These are phyloP conservation scores for Brachypalpus laphriformis DNA, from an alignment of 2,888 invertebrate genomes.

Conservation along the genomic window DNA sequence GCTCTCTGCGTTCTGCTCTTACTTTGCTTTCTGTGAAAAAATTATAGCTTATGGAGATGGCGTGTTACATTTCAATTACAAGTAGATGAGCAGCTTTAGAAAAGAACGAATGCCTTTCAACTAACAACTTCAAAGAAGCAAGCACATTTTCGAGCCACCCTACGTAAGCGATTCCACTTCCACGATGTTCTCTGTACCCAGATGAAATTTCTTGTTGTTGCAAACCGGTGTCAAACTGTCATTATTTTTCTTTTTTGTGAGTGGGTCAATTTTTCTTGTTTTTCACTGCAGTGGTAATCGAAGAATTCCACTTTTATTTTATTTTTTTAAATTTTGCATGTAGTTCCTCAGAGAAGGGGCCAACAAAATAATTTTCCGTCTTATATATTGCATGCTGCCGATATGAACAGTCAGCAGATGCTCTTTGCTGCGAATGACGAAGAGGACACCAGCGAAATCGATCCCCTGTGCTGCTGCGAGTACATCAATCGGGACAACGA, in stretches of 20 bases:
- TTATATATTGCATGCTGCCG: constrained; percentile 52
- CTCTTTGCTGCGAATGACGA: constrained; percentile 1
- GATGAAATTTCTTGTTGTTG: background rate
- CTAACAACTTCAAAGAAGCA: too few species aligned
- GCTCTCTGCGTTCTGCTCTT: too few species aligned
- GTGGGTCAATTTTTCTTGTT: constrained; percentile 63
- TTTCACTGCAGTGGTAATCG: constrained; percentile 69
- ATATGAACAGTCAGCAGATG: constrained; percentile 44
- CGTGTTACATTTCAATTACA: too few species aligned
- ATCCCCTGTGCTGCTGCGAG: constrained; percentile 85
- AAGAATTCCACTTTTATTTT: constrained; percentile 40
- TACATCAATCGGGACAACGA: constrained; percentile 84
- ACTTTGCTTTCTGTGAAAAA: too few species aligned
- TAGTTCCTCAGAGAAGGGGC: constrained; percentile 13
- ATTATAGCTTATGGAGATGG: too few species aligned
- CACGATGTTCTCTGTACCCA: background rate
- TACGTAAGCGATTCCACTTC: background rate
- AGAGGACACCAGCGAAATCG: constrained; percentile 67
- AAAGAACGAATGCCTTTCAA: too few species aligned
- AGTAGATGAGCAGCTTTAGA: too few species aligned
- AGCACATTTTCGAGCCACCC: constrained; percentile 18
- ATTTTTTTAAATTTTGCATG: constrained; percentile 36
- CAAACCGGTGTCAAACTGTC: constrained; percentile 40
- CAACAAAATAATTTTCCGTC: constrained; percentile 28
- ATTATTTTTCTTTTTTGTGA: background rate